Conservation (phyloP, 37 sponge, comb jelly and placozoan species). For the Crambe crambe region DNA sequence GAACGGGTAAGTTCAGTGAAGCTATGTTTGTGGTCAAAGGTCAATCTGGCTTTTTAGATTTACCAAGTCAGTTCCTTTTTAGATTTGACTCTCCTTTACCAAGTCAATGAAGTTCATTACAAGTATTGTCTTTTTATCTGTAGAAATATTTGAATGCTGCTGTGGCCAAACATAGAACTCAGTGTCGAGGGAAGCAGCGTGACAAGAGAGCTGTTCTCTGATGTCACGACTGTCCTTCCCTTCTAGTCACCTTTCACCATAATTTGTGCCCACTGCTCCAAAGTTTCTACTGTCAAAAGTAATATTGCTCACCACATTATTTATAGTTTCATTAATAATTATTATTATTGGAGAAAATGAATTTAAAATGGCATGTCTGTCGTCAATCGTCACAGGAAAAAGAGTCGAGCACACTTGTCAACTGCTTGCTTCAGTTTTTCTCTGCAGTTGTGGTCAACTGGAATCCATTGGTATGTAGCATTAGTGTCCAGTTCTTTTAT, state of each 20-base stretch:
- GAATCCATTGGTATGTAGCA: slow-evolving; percentile 8
- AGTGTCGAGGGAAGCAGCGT: slow-evolving; percentile 69
- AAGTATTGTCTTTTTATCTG: neutral
- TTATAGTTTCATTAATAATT: no score
- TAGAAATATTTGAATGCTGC: slow-evolving; percentile 72
- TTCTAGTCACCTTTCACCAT: neutral
- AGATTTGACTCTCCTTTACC: no score
- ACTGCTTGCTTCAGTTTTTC: neutral
- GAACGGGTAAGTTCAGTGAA: slow-evolving; percentile 36
- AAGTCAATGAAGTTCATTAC: no score
- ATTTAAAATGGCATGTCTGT: no score
- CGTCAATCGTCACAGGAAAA: neutral
- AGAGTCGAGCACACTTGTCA: neutral
- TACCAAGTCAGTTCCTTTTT: no score
- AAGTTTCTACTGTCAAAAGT: neutral
- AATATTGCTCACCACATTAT: neutral
- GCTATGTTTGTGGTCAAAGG: neutral
- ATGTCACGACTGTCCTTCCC: neutral
- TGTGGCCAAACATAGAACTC: slow-evolving; percentile 62
- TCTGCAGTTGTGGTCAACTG: neutral
- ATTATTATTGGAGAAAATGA: neutral
- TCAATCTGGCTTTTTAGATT: no score
- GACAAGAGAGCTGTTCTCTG: slow-evolving; percentile 63
- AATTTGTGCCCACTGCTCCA: neutral
- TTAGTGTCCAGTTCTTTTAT: neutral